Conservation (phyloP, 2,888 invertebrate species). For the Euphydryas editha region DNA sequence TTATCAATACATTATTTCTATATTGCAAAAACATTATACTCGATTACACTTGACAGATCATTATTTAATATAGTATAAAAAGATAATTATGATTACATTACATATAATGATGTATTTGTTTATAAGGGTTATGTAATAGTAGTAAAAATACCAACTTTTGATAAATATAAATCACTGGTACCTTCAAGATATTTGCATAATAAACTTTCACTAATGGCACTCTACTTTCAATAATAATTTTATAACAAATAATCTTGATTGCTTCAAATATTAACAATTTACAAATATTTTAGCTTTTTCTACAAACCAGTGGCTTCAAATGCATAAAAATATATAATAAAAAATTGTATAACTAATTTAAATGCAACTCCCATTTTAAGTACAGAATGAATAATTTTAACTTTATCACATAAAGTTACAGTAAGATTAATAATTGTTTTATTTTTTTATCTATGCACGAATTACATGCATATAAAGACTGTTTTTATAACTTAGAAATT, state of each 20-base stretch:
- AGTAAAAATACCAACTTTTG: conserved; percentile 13
- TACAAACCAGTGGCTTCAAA: conserved; percentile 10
- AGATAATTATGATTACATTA: conserved; percentile 1
- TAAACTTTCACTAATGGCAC: conserved; percentile 29
- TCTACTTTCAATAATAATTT: conserved; percentile 10
- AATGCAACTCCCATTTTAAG: conserved; percentile 5
- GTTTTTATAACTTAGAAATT: too few relatives aligned
- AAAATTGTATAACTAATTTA: conserved; percentile 5
- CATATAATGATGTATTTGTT: background rate
- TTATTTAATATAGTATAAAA: background rate
- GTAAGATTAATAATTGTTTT: background rate
- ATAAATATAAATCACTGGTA: conserved; percentile 9
- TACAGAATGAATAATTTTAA: background rate
- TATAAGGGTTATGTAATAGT: background rate
- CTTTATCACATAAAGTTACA: background rate
- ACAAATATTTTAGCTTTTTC: conserved; percentile 1
- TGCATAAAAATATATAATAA: conserved; percentile 2
- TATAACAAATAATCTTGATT: background rate
- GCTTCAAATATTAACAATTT: conserved; percentile 1
- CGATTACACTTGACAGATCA: conserved; percentile 22
- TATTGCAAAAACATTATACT: conserved; percentile 55
- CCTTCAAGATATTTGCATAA: background rate
- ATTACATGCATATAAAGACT: too few relatives aligned
- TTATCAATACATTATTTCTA: conserved; percentile 74
- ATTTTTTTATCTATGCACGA: too few relatives aligned